Evolutionary conservation across 2,797 vertebrate species (phyloP).

Genomic region (Anguilla megastoma): DNA sequence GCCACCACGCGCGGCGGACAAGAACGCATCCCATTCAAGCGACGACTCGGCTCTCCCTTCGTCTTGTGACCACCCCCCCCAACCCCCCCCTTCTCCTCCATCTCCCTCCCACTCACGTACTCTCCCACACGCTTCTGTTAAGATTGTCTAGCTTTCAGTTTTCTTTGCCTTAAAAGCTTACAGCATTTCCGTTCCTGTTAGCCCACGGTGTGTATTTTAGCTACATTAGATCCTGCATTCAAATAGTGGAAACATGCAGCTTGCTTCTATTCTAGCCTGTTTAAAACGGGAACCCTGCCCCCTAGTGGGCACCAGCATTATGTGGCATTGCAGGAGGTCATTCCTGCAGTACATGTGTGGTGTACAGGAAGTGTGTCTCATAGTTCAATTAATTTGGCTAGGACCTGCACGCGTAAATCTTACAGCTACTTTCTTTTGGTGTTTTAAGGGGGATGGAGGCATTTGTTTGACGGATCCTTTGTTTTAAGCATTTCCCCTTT

Average conservation of each 20-base stretch:
- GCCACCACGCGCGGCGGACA: slow-evolving; percentile 47
- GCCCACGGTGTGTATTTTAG: slow-evolving; percentile 35
- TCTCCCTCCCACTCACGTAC: slow-evolving; percentile 46
- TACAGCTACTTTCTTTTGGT: slow-evolving; percentile 36
- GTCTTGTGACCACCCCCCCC: slow-evolving; percentile 20
- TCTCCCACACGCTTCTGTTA: slow-evolving; percentile 16
- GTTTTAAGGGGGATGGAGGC: slow-evolving; percentile 36
- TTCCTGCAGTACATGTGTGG: slow-evolving; percentile 33
- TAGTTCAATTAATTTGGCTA: slow-evolving; percentile 33
- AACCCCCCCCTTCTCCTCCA: slow-evolving; percentile 32
- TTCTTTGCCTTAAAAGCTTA: slow-evolving; percentile 37
- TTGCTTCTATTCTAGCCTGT: slow-evolving; percentile 29
- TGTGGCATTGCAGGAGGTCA: slow-evolving; percentile 32
- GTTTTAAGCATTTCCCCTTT: slow-evolving; percentile 39
- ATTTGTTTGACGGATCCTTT: slow-evolving; percentile 33
- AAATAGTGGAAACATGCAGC: slow-evolving; percentile 41
- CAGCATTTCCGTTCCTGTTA: slow-evolving; percentile 33
- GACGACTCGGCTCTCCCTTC: slow-evolving; percentile 34
- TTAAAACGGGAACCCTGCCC: slow-evolving; percentile 37
- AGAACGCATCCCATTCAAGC: slow-evolving; percentile 44
- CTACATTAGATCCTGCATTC: slow-evolving; percentile 39
- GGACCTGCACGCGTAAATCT: slow-evolving; percentile 34
- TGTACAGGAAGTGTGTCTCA: slow-evolving; percentile 43
- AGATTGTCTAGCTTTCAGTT: slow-evolving; percentile 23
- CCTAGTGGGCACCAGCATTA: slow-evolving; percentile 38